phyloP scores from a whole-genome alignment of 2,888 invertebrate genomes.

The Oscheius onirici region DNA sequence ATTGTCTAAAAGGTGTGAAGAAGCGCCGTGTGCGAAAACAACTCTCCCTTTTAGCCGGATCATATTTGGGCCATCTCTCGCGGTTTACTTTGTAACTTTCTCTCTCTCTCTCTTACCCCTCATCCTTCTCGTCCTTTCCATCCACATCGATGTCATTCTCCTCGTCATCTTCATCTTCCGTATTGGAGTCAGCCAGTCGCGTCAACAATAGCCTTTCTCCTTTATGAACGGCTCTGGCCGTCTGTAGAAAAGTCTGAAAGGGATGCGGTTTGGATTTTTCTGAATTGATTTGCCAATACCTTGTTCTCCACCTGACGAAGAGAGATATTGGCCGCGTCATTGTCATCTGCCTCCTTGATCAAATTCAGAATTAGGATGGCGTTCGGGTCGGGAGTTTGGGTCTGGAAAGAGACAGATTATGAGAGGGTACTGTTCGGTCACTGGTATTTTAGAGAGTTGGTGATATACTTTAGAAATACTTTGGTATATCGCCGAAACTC shows the following conservation, averaged over 20 bases:
- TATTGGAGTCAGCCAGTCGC: conserved; percentile 43
- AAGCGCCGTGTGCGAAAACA: no score
- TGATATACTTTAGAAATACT: no score
- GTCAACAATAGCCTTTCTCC: conserved; percentile 50
- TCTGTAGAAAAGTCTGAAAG: conserved; percentile 16
- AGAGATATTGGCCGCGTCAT: conserved; percentile 56
- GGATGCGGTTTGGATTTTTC: neutral
- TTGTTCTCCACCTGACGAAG: conserved; percentile 54
- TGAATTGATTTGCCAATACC: conserved; percentile 36
- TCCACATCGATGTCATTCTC: conserved; percentile 39
- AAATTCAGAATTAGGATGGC: conserved; percentile 63
- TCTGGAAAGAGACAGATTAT: conserved; percentile 36
- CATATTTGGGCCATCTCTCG: no score
- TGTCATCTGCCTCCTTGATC: conserved; percentile 58
- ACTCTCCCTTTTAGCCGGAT: no score
- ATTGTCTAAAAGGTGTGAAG: neutral
- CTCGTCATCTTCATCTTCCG: conserved; percentile 44
- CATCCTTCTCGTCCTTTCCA: conserved; percentile 38
- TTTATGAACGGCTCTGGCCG: conserved; percentile 35
- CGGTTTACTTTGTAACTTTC: neutral
- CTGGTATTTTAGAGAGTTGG: no score
- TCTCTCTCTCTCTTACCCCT: conserved; percentile 8
- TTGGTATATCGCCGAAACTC: no score
- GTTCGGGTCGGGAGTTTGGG: conserved; percentile 57
- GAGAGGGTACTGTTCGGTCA: neutral